Evolutionary conservation across 2,797 vertebrate genomes (phyloP), one percentile per base, ranked within the genome.

Genomic region (Miichthys miiuy): DNA sequence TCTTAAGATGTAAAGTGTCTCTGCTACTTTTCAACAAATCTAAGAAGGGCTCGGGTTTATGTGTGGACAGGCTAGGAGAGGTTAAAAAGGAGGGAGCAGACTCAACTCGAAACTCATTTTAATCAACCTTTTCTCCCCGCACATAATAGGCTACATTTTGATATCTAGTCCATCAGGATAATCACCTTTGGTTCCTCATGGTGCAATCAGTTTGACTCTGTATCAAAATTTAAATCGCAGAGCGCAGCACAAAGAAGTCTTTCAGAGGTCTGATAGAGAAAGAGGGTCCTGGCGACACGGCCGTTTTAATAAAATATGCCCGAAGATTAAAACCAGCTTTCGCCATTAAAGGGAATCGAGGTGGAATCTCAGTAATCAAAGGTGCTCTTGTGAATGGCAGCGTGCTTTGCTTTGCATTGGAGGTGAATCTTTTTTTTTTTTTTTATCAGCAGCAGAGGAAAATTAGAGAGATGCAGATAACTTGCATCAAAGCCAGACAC

Each of bases 81-180:
- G 62, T 52, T 46, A 25, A 41, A 58, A 23, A 77, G 58, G 62
- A 67, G 68, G 67, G 75, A 67, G 66, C 54, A 42, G 71, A 91
- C 79, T 91, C 80, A 73, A 91, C 87, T 88, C 3, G 5, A 88
- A 81, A 89, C 75, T 89, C 72, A 66, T 90, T 90, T 86, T 88
- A 92, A 93, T 93, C 88, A 90, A 88, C 84, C 88, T 86, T 91
- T 89, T 83, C 75, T 82, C 54, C 46, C 47, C 64, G 57, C 76
- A 62, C 80, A 90, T 89, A 93, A 92, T 90, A 51, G 82, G 79
- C 68, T 85, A 82, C 85, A 81, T 87, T 89, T 85, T 85, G 66
- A 83, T 83, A 91, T 91, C 83, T 73, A 90, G 87, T 91, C 90
- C 74, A 91, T 92, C 90, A 74, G 83, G 85, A 91, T 91, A 92